These are phyloP conservation scores for Lithobates sylvaticus DNA, from an alignment of 2,797 vertebrate genomes.

Conservation along the genomic window DNA sequence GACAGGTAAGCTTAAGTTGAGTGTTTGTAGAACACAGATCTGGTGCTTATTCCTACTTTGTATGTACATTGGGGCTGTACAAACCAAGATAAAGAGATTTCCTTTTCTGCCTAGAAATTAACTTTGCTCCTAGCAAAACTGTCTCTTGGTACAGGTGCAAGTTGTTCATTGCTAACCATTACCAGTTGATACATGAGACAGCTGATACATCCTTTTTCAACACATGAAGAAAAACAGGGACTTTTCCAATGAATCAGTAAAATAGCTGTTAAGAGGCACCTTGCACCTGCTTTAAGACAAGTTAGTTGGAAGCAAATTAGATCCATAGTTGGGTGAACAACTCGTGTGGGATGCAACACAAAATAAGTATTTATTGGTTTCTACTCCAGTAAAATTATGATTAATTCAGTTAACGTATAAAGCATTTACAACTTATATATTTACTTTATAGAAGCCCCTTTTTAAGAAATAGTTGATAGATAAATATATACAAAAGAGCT, in stretches of 20 bases:
- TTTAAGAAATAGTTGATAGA: background rate
- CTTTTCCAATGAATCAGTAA: background rate
- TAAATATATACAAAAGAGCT: background rate
- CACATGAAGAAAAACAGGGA: too few species aligned
- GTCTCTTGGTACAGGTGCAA: background rate
- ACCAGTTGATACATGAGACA: too few species aligned
- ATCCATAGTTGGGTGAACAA: background rate
- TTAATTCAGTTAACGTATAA: background rate
- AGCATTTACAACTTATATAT: background rate
- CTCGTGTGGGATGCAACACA: too few species aligned
- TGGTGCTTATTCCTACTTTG: background rate
- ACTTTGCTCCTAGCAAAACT: background rate
- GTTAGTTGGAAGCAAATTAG: background rate
- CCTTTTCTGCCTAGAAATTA: background rate
- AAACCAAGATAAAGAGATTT: background rate
- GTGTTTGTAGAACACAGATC: background rate
- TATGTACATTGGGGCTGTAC: background rate
- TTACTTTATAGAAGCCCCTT: background rate
- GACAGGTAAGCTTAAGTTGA: conserved; percentile 38
- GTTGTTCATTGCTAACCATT: too few species aligned
- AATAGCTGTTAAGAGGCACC: background rate
- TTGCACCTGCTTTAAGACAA: background rate
- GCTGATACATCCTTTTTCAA: too few species aligned
- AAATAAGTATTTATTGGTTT: too few species aligned
- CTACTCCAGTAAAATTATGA: background rate